A percentile compares a stretch with the other conserved stretches of the same genome.
phyloP scores from a whole-genome alignment of 2,113 vertebrate species.

The Triplophysa dalaica region DNA sequence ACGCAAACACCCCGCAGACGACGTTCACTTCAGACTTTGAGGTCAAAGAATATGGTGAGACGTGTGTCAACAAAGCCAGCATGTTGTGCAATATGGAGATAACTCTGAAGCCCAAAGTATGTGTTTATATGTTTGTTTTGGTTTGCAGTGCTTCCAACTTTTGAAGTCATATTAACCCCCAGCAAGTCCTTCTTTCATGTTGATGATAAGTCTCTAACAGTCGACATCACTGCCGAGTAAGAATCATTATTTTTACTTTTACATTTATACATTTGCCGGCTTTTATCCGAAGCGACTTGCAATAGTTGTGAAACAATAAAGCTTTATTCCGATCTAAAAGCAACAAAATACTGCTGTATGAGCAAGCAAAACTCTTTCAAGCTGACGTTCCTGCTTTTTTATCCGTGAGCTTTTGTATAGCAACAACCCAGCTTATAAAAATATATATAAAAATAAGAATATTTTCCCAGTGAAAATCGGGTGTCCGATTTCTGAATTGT shows the following conservation, averaged over 20 bases:
- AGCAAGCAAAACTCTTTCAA: too few relatives aligned
- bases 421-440: too few relatives aligned
- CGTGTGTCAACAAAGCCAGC: not conserved
- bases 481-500: too few relatives aligned
- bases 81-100: not conserved
- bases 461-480: too few relatives aligned
- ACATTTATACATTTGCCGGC: not conserved
- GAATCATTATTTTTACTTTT: not conserved
- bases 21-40: conserved; percentile 58
- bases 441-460: too few relatives aligned
- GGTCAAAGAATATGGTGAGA: conserved; percentile 62
- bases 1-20: conserved; percentile 48
- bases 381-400: too few relatives aligned
- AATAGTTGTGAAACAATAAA: too few relatives aligned
- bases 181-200: conserved; percentile 74
- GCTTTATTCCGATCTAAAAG: too few relatives aligned
- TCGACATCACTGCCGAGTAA: conserved; percentile 66
- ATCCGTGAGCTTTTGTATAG: too few relatives aligned
- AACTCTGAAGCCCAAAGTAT: too few relatives aligned
- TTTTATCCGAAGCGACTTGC: too few relatives aligned
- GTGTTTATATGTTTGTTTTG: not conserved
- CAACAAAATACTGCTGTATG: too few relatives aligned
- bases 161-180: conserved; percentile 71
- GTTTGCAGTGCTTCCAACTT: conserved; percentile 60
- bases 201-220: conserved; percentile 60